These are phyloP conservation scores for Platyrinchus mystaceus DNA, from an alignment of 2,797 vertebrate species.

Conservation along the genomic window DNA sequence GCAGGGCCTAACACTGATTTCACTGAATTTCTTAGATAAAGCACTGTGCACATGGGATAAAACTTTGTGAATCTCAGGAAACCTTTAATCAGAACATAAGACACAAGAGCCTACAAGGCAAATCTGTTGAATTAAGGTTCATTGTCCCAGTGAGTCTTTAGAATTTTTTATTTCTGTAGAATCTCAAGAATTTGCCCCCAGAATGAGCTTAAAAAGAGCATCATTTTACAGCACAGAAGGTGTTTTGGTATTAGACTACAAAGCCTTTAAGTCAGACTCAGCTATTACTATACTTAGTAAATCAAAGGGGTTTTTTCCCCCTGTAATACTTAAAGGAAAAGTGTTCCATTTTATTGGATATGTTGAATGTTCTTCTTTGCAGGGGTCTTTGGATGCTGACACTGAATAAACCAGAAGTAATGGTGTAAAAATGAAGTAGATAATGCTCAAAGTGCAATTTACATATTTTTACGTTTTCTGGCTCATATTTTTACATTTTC, in stretches of 20 bases:
- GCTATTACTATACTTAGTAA: background rate
- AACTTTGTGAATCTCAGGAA: background rate
- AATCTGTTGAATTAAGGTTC: background rate
- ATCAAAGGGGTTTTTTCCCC: background rate
- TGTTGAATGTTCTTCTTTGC: background rate
- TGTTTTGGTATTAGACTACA: background rate
- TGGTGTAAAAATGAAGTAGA: background rate
- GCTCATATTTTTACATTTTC: background rate
- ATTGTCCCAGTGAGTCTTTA: background rate
- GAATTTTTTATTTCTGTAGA: background rate
- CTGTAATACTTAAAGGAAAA: background rate
- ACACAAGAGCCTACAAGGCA: background rate
- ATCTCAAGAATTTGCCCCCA: background rate
- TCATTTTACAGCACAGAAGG: background rate
- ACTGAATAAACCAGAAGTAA: background rate
- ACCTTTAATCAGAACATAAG: background rate
- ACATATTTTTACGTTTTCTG: background rate
- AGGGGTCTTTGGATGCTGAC: background rate
- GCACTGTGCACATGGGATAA: fast-evolving
- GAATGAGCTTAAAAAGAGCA: background rate
- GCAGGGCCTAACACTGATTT: background rate
- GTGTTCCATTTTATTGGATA: background rate
- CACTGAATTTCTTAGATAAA: background rate
- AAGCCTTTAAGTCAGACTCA: background rate
- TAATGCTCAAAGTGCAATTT: background rate